Base-by-base conservation (phyloP, 2,888 invertebrate species). In the Drosophila affinis region DNA sequence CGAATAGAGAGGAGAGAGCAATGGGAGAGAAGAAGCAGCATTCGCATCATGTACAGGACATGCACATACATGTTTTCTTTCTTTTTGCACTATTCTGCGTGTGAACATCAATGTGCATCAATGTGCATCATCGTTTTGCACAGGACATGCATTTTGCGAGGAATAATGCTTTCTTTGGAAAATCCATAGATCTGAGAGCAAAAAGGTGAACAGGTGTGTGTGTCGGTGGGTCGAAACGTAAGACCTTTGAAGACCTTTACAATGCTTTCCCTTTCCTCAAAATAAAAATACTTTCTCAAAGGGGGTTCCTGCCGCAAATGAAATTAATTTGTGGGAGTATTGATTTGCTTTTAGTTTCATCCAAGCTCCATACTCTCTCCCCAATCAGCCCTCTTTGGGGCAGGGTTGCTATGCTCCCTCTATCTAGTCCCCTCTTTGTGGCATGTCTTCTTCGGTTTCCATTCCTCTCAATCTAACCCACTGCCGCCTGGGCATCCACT, bases 271-370 rank as follows among this genome's bases (percentile, higher is more conserved):
- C 24, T 17, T 18, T 9, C 9, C 46, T 14, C 27, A 18, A 10
- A 3, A 18, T 14, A 2, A 17, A 18, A 9, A 1, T 56, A 46
- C 17, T 57, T 46, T 47, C n/a, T 29, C 18, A 14, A 29, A 14
- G 10, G 21, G 3, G 0, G 27, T 27, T 32, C 29, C 29, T 58
- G 24, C 17, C 24, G 24, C 10, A 29, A 34, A 49, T 34, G 34
- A 49, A 21, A 24, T 12, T 17, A 27, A 51, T 44, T 51, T 39
- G 39, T 51, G 14, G 6, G 14, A 7, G 2, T 39, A 59, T 39
- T 51, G 51, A 52, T 59, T 59, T 27, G 51, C 27, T 52, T 59
- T 52, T 59, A 52, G 27, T 59, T 17, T 24, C 39, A 34, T 12
- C 10, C 34, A 12, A 12, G 34, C 5, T 34, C 4, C 32, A 12